A percentile compares a stretch with the other conserved stretches of the same genome.
phyloP scores from a whole-genome alignment of 1,140 invertebrate genomes.

The Dolichoris vasculosae region DNA sequence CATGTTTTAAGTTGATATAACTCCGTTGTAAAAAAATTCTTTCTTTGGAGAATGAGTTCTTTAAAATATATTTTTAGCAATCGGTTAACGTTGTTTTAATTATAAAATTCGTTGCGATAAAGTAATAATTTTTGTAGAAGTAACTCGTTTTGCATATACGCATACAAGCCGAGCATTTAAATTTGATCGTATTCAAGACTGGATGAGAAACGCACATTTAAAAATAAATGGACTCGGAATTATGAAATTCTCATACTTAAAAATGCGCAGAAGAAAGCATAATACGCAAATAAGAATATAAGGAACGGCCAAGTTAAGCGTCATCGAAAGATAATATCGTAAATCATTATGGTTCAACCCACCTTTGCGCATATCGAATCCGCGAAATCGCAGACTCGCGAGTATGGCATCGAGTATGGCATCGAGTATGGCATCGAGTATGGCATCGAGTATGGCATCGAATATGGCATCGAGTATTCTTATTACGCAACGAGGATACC shows the following conservation, averaged over 20 bases:
- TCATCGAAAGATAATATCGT: constrained; percentile 13
- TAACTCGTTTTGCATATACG: not conserved
- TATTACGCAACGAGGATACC: constrained; percentile 18
- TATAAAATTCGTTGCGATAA: not conserved
- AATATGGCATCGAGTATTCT: not conserved
- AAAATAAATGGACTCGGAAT: not conserved
- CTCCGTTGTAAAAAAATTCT: no score
- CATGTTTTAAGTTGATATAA: no score
- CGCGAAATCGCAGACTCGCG: not conserved
- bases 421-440: no score
- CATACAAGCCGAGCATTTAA: not conserved
- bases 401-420: not conserved
- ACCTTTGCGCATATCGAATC: constrained; percentile 17
- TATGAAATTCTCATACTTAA: not conserved
- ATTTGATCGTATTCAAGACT: not conserved
- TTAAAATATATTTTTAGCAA: no score
- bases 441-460: no score
- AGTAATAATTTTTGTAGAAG: not conserved
- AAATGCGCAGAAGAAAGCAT: not conserved
- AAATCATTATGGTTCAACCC: constrained; percentile 11
- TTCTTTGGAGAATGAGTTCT: no score
- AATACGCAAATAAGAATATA: not conserved
- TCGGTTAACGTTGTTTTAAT: no score
- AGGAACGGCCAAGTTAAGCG: not conserved
- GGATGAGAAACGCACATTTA: not conserved